Evolutionary conservation across 2,797 vertebrate genomes (phyloP), one percentile per base, ranked within the genome.

Genomic region (Neostethus bicornis): DNA sequence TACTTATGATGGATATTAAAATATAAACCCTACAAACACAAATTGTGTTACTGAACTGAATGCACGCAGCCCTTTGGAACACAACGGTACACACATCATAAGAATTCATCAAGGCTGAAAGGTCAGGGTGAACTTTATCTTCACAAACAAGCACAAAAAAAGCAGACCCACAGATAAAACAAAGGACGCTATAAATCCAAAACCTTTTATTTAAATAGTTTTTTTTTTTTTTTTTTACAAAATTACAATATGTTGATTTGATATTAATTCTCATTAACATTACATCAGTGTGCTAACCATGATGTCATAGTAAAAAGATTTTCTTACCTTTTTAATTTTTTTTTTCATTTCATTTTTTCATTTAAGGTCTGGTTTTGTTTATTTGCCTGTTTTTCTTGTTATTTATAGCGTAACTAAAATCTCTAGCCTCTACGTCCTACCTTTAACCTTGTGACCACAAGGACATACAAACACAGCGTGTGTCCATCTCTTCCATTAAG

Each of bases 51-150:
- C 61, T 51, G 53, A 78, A 77, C 54, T 29, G 54, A 79, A 70
- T n/a, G 56, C 41, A 55, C 79, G 70, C 73, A 77, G 77, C 59
- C 61, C 65, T 63, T 62, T 70, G 54, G 57, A 75, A 61, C 79
- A 75, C 61, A 66, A 70, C 75, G 70, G 83, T 79, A 78, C 75
- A 77, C 79, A 85, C 84, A 89, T 90, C 88, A 91, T 88, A 85
- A 90, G 86, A 85, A 86, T 82, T 89, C 89, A 87, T 86, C 87
- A 80, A 81, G 71, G 59, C 75, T 75, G 81, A 91, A 89, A 91
- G 87, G 86, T 91, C 88, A 86, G 76, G 62, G 63, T 91, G 89
- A 90, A 89, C 88, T 91, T 90, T 90, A 91, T 88, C 90, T 90
- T 89, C 83, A 85, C 77, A 84, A 81, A 80, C 85, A 85, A 76